A percentile compares a stretch with the other conserved stretches of the same genome.
Conservation (phyloP, 1,140 invertebrate species). For the Leptonema lineaticorne region DNA sequence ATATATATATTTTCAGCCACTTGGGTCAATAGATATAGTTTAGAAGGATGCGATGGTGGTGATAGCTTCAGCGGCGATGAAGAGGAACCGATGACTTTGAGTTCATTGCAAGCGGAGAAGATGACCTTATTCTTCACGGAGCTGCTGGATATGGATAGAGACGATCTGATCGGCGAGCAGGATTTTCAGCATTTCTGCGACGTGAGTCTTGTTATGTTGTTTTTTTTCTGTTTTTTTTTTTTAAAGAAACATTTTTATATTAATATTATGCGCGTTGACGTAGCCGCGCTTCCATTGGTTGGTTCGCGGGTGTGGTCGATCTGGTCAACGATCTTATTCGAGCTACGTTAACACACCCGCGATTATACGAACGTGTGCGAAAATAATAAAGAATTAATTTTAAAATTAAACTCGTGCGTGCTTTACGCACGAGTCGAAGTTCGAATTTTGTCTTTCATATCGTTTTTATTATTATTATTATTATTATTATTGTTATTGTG, state of each 20-base stretch:
- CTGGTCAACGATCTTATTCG: not conserved
- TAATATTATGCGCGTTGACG: too few species aligned
- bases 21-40: constrained; percentile 67
- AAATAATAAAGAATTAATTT: too few species aligned
- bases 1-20: constrained; percentile 54
- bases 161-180: constrained; percentile 67
- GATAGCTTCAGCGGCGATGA: constrained; percentile 56
- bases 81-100: constrained; percentile 55
- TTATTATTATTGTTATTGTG: too few species aligned
- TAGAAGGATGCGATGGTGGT: constrained; percentile 60
- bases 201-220: constrained; percentile 49
- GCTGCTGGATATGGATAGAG: constrained; percentile 68
- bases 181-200: constrained; percentile 70
- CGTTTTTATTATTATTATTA: too few species aligned
- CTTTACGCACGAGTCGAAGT: too few species aligned
- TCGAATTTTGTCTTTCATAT: too few species aligned
- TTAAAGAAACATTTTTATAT: too few species aligned
- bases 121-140: constrained; percentile 68
- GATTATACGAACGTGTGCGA: too few species aligned
- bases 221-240: not conserved
- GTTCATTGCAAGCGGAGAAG: constrained; percentile 66
- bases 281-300: not conserved
- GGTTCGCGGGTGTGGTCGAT: constrained; percentile 2
- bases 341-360: too few species aligned
- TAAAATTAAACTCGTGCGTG: too few species aligned